Evolutionary conservation across 2,888 invertebrate genomes (phyloP).

Genomic region (Machimus atricapillus): DNA sequence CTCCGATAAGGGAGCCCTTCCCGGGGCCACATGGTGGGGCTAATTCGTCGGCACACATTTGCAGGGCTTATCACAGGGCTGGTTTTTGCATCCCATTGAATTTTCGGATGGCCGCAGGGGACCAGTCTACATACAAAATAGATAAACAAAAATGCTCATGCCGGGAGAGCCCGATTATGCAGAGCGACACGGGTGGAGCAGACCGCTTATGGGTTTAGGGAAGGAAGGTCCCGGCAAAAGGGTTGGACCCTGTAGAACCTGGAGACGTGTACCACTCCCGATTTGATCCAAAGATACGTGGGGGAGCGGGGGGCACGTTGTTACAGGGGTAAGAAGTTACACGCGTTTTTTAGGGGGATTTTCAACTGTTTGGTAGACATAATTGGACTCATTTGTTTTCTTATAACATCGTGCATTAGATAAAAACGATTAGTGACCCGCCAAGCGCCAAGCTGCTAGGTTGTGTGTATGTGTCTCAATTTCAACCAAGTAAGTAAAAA

Average conservation of each 20-base stretch:
- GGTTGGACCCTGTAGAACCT: not conserved
- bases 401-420: too few species aligned
- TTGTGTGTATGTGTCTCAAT: too few species aligned
- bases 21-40: not conserved
- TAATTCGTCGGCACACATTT: not conserved
- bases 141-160: slow-evolving; percentile 21
- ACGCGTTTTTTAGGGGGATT: too few species aligned
- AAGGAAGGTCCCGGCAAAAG: not conserved
- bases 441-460: too few species aligned
- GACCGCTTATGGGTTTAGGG: slow-evolving; percentile 23
- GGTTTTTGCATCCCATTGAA: slow-evolving; percentile 32
- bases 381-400: too few species aligned
- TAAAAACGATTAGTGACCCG: too few species aligned
- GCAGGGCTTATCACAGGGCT: not conserved
- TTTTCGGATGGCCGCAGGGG: slow-evolving; percentile 21
- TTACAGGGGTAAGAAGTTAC: too few species aligned
- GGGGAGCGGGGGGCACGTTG: too few species aligned
- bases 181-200: not conserved
- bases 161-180: slow-evolving; percentile 7
- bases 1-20: slow-evolving; percentile 2
- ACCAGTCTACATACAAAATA: slow-evolving; percentile 15
- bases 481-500: too few species aligned
- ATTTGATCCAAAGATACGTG: slow-evolving; percentile 46
- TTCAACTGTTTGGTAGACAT: too few species aligned
- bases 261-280: slow-evolving; percentile 6